Evolutionary conservation across 2,797 vertebrate genomes (phyloP), one percentile per base, ranked within the genome.

Genomic region (Coregonus ussuriensis): DNA sequence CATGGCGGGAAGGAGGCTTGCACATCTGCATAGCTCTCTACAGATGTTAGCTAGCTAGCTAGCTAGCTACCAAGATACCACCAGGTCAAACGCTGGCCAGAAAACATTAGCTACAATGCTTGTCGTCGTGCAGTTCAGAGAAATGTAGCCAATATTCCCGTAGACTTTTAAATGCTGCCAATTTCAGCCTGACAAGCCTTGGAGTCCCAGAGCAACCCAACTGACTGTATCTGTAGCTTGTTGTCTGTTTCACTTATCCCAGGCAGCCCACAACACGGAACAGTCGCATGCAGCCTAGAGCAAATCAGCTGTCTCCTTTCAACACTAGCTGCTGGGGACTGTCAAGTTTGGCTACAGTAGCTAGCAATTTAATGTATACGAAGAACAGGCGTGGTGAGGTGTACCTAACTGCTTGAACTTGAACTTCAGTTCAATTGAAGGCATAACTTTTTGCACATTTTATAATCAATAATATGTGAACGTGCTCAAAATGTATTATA

Each of bases 1-100:
- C 79, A 88, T 88, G 86, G 83, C 82, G 84, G 83, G 83, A 85
- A 82, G 79, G 76, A 85, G 79, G 82, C 73, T 76, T 72, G 76
- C 71, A 80, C 77, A 77, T 79, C 76, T 86, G 84, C 73, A 77
- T 4, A 53, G 73, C 75, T 52, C 47, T 72, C 31, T 73, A 56
- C 67, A 85, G 65, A 83, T 81, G 74, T 79, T 71, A 51, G 52
- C 51, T 37, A 15, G 29, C 29, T 7, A 33, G 2, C 31, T 33
- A 33, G 2, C 31, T 33, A 33, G 1, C 2, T 33, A 4, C 21
- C 4, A 25, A 6, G 47, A 47, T 47, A 47, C 41, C 41, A 47
- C 25, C 6, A 18, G 47, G 74, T 6, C n/a, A 31, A 41, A 47
- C 41, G 41, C 41, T 47, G 41, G 2, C 4, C 41, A 71, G 25